Evolutionary conservation across 2,888 invertebrate species (phyloP).

Genomic region (Epistrophella euchroma): DNA sequence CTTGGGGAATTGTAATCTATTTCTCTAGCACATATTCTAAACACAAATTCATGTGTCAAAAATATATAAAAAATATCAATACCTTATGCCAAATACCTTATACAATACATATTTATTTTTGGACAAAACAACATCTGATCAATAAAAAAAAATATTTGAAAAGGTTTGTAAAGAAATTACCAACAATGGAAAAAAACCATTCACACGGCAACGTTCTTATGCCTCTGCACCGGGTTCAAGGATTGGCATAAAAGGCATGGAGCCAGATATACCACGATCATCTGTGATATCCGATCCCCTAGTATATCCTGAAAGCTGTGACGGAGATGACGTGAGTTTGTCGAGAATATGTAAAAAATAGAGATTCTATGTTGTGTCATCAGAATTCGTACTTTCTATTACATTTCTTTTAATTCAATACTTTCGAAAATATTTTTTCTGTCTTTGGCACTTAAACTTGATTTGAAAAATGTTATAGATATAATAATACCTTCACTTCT

Average conservation of each 20-base stretch:
- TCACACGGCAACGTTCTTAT: constrained; percentile 82
- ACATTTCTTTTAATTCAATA: constrained; percentile 21
- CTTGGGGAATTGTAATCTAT: constrained; percentile 27
- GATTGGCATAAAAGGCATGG: constrained; percentile 80
- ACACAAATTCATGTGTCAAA: constrained; percentile 13
- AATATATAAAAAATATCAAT: not conserved
- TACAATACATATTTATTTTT: not conserved
- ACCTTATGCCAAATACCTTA: not conserved
- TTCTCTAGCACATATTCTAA: constrained; percentile 45
- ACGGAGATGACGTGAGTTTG: constrained; percentile 69
- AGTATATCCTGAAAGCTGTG: constrained; percentile 72
- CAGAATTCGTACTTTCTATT: constrained; percentile 77
- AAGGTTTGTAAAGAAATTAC: constrained; percentile 83
- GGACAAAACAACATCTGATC: not conserved
- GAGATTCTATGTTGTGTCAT: constrained; percentile 80
- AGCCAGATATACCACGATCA: constrained; percentile 76
- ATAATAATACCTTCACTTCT: constrained; percentile 32
- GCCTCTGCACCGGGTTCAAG: constrained; percentile 83
- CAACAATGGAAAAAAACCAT: constrained; percentile 80
- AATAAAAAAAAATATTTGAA: constrained; percentile 27
- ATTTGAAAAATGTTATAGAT: constrained; percentile 10
- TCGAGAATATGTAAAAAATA: constrained; percentile 60
- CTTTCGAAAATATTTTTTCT: constrained; percentile 41
- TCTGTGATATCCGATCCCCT: constrained; percentile 72
- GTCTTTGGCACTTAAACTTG: constrained; percentile 56